Evolutionary conservation across 1,140 invertebrate genomes (phyloP).

Genomic region (Pogonomyrmex californicus): DNA sequence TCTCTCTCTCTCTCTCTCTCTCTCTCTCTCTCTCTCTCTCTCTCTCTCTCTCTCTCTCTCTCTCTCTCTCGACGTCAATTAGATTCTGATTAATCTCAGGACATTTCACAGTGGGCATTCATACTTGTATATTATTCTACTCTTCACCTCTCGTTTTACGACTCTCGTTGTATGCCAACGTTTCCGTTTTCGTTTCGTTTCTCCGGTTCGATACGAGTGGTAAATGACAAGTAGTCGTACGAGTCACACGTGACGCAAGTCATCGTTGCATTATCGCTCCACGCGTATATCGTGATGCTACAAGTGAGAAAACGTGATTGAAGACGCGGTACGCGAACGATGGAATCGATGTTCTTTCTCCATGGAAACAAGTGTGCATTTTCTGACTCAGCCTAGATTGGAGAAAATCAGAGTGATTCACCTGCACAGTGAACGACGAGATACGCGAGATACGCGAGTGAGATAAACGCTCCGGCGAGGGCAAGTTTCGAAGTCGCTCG

Average conservation of each 20-base stretch:
- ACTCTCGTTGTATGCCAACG: not conserved
- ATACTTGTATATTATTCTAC: constrained; percentile 66
- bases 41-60: too few relatives aligned
- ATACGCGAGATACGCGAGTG: not conserved
- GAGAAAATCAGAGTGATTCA: constrained; percentile 54
- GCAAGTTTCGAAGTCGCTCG: constrained; percentile 37
- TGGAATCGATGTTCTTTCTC: not conserved
- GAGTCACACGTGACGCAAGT: too few relatives aligned
- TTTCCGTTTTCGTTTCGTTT: not conserved
- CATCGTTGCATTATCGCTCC: too few relatives aligned
- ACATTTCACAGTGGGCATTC: constrained; percentile 39
- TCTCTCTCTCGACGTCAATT: constrained; percentile 5
- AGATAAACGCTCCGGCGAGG: constrained; percentile 55
- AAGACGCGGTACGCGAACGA: not conserved
- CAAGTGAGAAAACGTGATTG: constrained; percentile 31
- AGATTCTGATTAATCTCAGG: constrained; percentile 55
- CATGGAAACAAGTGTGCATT: constrained; percentile 17
- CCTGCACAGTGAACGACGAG: constrained; percentile 2
- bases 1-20: too few relatives aligned
- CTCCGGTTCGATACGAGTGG: not conserved
- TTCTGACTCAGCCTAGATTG: constrained; percentile 45
- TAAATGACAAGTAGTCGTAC: too few relatives aligned
- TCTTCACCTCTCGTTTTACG: constrained; percentile 45
- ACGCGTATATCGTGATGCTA: too few relatives aligned
- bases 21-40: too few relatives aligned